Evolutionary conservation across 2,113 vertebrate species (phyloP).

Genomic region (Fulmarus glacialis): DNA sequence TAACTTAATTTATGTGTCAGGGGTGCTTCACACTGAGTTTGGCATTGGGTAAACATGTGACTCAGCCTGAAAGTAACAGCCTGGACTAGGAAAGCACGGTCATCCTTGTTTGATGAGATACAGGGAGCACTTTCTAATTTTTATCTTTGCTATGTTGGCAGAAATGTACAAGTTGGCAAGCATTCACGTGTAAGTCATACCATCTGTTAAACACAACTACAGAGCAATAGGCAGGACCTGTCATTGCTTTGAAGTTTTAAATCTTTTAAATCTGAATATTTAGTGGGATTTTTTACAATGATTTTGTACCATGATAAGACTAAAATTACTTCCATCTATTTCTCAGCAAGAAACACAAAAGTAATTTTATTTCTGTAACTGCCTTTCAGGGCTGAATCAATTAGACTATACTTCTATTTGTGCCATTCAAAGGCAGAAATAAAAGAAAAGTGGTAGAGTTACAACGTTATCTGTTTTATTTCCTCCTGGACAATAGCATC

Average conservation of each 20-base stretch:
- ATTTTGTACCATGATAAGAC: neutral
- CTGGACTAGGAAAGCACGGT: neutral
- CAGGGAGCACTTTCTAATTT: neutral
- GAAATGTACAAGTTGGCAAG: neutral
- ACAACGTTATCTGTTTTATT: neutral
- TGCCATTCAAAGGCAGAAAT: neutral
- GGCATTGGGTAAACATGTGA: neutral
- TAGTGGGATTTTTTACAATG: neutral
- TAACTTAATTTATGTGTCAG: neutral
- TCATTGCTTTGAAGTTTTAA: neutral
- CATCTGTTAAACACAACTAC: neutral
- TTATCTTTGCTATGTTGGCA: neutral
- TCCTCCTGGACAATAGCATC: neutral
- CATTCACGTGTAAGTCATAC: neutral
- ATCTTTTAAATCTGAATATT: neutral
- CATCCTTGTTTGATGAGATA: neutral
- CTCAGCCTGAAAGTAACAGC: neutral
- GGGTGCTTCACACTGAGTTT: neutral
- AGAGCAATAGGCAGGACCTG: neutral
- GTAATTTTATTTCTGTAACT: neutral
- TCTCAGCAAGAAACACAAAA: neutral
- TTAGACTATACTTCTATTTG: neutral
- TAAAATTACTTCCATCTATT: neutral
- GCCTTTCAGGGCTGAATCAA: neutral
- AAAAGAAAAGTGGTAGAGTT: neutral